phyloP scores from a whole-genome alignment of 2,113 vertebrate species.

The Crypturellus undulatus region DNA sequence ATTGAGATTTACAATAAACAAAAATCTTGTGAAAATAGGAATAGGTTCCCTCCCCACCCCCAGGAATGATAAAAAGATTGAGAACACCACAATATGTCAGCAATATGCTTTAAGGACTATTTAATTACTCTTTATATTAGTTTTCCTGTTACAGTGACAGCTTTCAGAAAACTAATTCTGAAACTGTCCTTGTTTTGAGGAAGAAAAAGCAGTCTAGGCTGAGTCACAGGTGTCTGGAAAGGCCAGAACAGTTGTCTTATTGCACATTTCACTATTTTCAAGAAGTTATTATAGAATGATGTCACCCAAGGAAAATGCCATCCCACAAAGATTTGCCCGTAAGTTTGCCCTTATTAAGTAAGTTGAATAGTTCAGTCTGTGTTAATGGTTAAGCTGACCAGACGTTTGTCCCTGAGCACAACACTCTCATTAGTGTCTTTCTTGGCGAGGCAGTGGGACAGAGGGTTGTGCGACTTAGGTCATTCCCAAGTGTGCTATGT shows the following conservation, averaged over 20 bases:
- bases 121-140: background rate
- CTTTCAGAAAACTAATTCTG: conserved; percentile 14
- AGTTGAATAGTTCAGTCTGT: background rate
- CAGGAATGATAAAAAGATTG: background rate
- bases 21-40: background rate
- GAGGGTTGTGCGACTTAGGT: background rate
- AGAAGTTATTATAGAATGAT: background rate
- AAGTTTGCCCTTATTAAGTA: conserved; percentile 11
- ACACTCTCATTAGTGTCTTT: background rate
- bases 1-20: background rate
- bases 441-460: background rate
- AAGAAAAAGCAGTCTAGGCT: background rate
- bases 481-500: background rate
- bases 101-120: background rate
- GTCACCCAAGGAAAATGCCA: conserved; percentile 40
- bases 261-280: conserved; percentile 33
- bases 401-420: background rate
- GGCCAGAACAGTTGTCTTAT: background rate
- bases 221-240: conserved; percentile 57
- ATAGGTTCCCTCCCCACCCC: background rate
- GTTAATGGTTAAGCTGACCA: conserved; percentile 33
- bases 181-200: background rate
- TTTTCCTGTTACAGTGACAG: background rate
- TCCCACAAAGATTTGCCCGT: background rate
- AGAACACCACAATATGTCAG: background rate